Percentiles rank a stretch among this genome's conserved stretches.
These are phyloP conservation scores for Chalcosyrphus nemorum DNA, from an alignment of 2,888 invertebrate species.

Conservation along the genomic window DNA sequence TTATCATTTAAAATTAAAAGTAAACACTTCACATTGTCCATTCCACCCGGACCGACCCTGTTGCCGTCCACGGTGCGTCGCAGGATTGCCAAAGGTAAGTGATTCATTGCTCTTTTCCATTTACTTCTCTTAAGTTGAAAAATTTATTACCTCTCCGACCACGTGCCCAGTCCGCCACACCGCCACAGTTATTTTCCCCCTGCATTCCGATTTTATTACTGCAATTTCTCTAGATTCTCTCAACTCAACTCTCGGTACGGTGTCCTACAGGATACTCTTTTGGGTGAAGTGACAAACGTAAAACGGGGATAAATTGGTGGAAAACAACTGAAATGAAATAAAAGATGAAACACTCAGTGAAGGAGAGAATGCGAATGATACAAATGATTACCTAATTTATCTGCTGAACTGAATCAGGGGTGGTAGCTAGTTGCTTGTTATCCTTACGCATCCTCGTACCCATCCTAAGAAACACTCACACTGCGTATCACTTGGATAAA, in stretches of 20 bases:
- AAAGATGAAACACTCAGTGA: conserved; percentile 13
- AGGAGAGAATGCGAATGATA: conserved; percentile 35
- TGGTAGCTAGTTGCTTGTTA: background rate
- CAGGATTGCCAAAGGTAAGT: conserved; percentile 62
- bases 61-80: background rate
- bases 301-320: conserved; percentile 58
- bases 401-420: conserved; percentile 34
- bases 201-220: conserved; percentile 64
- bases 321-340: conserved; percentile 57
- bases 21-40: conserved; percentile 56
- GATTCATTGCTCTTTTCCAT: conserved; percentile 73
- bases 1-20: conserved; percentile 72
- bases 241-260: conserved; percentile 13
- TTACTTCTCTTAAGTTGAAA: conserved; percentile 68
- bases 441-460: background rate
- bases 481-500: conserved; percentile 61
- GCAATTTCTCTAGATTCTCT: conserved; percentile 52
- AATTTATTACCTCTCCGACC: conserved; percentile 66
- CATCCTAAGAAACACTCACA: conserved; percentile 5
- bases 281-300: conserved; percentile 52
- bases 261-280: background rate
- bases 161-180: conserved; percentile 9
- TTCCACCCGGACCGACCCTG: background rate
- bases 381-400: conserved; percentile 69
- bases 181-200: conserved; percentile 28